Evolutionary conservation across 2,888 invertebrate species (phyloP).

Genomic region (Lacanobia oleracea): DNA sequence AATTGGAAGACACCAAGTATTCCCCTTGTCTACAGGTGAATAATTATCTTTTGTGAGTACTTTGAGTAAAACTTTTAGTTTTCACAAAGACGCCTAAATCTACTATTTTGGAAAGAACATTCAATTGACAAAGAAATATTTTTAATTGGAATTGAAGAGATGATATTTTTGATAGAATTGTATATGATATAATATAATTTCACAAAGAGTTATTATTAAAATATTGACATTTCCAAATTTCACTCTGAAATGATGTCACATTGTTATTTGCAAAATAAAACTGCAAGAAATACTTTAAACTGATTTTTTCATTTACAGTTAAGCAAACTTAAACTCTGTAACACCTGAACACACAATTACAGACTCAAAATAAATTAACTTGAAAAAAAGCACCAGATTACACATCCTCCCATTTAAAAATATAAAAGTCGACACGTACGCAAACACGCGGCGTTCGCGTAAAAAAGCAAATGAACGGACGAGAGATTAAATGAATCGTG

Average conservation of each 20-base stretch:
- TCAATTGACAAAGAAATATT: not conserved
- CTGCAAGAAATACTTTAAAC: not conserved
- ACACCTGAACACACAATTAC: constrained; percentile 19
- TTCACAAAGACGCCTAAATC: not conserved
- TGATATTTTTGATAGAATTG: not conserved
- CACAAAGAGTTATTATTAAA: not conserved
- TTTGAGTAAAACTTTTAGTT: not conserved
- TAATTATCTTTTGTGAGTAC: not conserved
- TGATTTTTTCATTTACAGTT: not conserved
- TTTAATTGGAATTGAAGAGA: not conserved
- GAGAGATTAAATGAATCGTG: constrained; percentile 59
- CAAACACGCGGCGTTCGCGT: constrained; percentile 25
- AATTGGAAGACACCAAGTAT: constrained; percentile 32
- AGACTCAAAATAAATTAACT: constrained; percentile 30
- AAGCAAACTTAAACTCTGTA: not conserved
- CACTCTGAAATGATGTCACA: not conserved
- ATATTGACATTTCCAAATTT: not conserved
- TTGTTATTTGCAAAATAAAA: not conserved
- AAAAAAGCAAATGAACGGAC: constrained; percentile 42
- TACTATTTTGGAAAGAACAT: not conserved
- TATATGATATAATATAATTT: not conserved
- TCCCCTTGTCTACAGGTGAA: not conserved
- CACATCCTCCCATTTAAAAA: constrained; percentile 18
- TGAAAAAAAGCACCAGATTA: constrained; percentile 25
- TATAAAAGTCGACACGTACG: constrained; percentile 43